A percentile compares a stretch with the other conserved stretches of the same genome.
phyloP scores from a whole-genome alignment of 2,888 invertebrate species.

The Conomelus anceps region DNA sequence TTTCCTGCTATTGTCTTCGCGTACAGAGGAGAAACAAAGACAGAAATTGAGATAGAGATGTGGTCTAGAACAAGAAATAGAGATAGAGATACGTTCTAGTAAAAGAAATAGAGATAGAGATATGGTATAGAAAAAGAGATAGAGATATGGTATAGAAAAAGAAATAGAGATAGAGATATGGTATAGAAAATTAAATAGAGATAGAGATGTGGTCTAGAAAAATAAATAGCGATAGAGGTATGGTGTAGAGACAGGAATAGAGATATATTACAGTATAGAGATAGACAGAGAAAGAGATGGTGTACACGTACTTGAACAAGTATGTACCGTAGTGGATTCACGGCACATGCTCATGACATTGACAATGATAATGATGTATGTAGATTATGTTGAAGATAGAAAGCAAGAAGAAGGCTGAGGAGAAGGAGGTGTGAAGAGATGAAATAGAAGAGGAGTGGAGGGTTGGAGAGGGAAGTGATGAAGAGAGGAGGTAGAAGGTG shows the following conservation, averaged over 20 bases:
- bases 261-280: not conserved
- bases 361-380: too few relatives aligned
- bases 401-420: not conserved
- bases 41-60: too few relatives aligned
- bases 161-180: not conserved
- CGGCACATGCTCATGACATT: too few relatives aligned
- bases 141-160: not conserved
- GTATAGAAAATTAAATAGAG: not conserved
- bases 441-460: too few relatives aligned
- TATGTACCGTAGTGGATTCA: too few relatives aligned
- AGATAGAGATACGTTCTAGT: too few relatives aligned
- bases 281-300: not conserved
- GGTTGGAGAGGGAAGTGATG: not conserved
- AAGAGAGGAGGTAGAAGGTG: not conserved
- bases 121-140: not conserved
- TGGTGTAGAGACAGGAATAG: not conserved
- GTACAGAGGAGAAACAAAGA: too few relatives aligned
- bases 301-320: too few relatives aligned
- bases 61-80: not conserved
- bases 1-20: not conserved
- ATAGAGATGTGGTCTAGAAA: not conserved
- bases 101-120: not conserved
- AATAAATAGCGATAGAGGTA: not conserved
- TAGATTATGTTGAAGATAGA: not conserved
- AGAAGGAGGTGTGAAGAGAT: too few relatives aligned